Base-by-base conservation (phyloP, 2,888 invertebrate species). In the Tenthredo amoena region DNA sequence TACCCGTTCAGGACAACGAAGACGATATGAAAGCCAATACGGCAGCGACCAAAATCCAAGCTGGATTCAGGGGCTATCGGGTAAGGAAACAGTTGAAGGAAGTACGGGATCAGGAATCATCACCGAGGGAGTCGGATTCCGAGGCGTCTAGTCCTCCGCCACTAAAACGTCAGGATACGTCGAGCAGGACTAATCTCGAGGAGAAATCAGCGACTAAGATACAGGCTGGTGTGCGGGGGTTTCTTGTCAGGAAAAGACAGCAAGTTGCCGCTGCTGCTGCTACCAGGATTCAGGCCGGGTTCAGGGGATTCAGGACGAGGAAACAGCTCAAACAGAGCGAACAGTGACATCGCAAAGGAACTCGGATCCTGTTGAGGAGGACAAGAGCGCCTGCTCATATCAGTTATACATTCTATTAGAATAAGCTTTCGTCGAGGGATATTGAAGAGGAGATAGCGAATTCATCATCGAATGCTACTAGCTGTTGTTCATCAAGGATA, bases 141-240 rank as follows among this genome's bases (percentile, higher is more conserved):
- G 85, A 86, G 7, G 77, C 86, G 2, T 77, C 86, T 6, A 86
- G 86, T 37, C 85, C 87, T 9, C 72, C 86, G 10, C 74, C 85
- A 7, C 40, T 87, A 71, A 86, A 87, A 68, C 87, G 88, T 15
- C 87, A 88, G 55, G 87, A 87, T 26, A 84, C 87, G 15, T 50
- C 74, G n/a, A 65, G 34, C n/a, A 86, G 86, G 18, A 86, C 86
- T 12, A 87, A 88, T 2, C 87, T 91, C 37, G 91, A 91, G 85
- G 92, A 91, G 58, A 90, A 89, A 83, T 91, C 93, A 7, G 96
- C 96, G 55, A 96, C 95, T 3, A 95, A 95, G 89, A 96, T 96
- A 88, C 96, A 96, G 93, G 96, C 96, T 5, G 96, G 96, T 81
- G 95, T 96, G 65, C 94, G 96, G 86, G 96, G 96, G 2, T 96